A percentile compares a stretch with the other conserved stretches of the same genome.
phyloP scores from a whole-genome alignment of 2,797 vertebrate species.

The Silurus aristotelis region DNA sequence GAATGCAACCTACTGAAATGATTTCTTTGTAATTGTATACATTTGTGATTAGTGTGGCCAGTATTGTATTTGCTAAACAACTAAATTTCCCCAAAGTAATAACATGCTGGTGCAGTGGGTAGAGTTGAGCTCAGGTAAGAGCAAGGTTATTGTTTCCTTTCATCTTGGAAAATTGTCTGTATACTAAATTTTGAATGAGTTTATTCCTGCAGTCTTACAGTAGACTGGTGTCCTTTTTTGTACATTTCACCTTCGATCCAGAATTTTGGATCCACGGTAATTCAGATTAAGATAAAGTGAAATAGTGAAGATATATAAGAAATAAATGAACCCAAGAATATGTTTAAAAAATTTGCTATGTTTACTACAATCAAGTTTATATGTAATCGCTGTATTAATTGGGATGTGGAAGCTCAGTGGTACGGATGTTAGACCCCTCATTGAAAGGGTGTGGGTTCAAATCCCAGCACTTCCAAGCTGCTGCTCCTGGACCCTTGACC shows the following conservation, averaged over 20 bases:
- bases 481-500: too few species aligned
- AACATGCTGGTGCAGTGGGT: not conserved
- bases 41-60: not conserved
- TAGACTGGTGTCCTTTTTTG: not conserved
- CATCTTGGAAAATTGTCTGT: not conserved
- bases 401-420: too few species aligned
- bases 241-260: not conserved
- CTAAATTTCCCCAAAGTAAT: not conserved
- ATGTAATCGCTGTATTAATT: not conserved
- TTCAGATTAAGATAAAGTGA: not conserved
- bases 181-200: not conserved
- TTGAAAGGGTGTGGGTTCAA: too few species aligned
- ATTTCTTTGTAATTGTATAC: not conserved
- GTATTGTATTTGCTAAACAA: not conserved
- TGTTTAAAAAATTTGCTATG: not conserved
- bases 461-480: too few species aligned
- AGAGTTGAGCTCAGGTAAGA: not conserved
- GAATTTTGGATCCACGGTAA: not conserved
- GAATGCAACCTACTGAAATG: not conserved
- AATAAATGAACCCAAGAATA: not conserved
- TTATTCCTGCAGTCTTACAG: not conserved
- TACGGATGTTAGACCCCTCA: too few species aligned
- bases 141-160: not conserved
- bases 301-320: not conserved
- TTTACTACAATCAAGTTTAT: not conserved